Evolutionary conservation across 2,113 vertebrate genomes (phyloP), one percentile per base, ranked within the genome.

Genomic region (Heptranchias perlo): DNA sequence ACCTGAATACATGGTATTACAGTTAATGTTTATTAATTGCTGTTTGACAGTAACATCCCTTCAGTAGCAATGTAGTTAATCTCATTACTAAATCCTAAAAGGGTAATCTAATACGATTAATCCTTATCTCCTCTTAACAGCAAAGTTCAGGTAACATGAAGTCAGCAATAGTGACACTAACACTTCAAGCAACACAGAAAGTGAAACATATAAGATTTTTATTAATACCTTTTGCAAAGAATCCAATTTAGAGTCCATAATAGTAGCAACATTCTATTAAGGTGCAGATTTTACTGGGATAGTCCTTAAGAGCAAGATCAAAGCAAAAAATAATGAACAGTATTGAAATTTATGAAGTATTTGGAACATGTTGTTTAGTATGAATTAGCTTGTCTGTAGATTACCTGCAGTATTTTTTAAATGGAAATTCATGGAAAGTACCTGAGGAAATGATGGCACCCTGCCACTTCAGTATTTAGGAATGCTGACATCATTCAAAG

Each of bases 101-200:
- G 89, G 3, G 89, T 92, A 62, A 62, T 92, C 54, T 31, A 54
- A 89, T 35, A n/a, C 54, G 3, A 13, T 62, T 35, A 92, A 91
- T 91, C 49, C 87, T 91, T 52, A 54, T 91, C 87, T 91, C 52
- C 87, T 25, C 52, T 92, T 92, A 54, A 35, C 89, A 61, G 31
- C 54, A 61, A n/a, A 62, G 89, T 92, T 92, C 89, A 61, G 31
- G 58, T 92, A 47, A n/a, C 89, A 61, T 62, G 54, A n/a, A 92
- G 10, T 86, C 82, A 47, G 54, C 28, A 39, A 21, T 58, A n/a
- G 62, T n/a, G 54, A 62, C 31, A 35, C 13, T 28, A 58, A 14
- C 10, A n/a, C 54, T 61, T 61, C 4, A 47, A 86, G 39, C 49
- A 49, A 89, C 47, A 54, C 47, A 89, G 86, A 89, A 58, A 89